Conservation (phyloP, 2,888 invertebrate genomes). For the Pristionchus mayeri region DNA sequence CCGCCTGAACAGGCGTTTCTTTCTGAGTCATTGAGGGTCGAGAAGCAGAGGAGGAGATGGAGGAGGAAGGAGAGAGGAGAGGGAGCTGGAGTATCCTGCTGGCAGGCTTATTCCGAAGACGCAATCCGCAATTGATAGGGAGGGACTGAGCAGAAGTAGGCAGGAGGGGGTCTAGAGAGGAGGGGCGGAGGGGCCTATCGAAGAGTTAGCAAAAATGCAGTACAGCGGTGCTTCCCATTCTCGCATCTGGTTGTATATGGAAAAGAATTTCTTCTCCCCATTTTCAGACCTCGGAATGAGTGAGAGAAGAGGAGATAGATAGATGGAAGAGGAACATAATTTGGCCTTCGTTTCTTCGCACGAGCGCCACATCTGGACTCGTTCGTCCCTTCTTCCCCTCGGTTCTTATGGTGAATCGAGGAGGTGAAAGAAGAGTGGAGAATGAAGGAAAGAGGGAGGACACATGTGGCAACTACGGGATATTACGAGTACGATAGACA, state of each 20-base stretch:
- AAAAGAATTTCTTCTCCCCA: no score
- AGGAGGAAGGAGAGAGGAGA: background rate
- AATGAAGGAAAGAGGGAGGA: background rate
- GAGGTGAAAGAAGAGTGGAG: slow-evolving; percentile 32
- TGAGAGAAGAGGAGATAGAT: no score
- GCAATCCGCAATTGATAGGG: slow-evolving; percentile 30
- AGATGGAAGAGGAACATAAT: no score
- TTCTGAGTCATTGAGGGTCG: slow-evolving; percentile 25
- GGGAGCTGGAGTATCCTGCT: background rate
- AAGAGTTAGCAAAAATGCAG: no score
- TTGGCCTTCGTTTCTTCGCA: slow-evolving; percentile 1
- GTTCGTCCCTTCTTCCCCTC: slow-evolving; percentile 14
- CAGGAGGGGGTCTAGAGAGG: background rate
- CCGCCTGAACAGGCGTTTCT: slow-evolving; percentile 32
- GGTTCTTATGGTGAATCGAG: slow-evolving; percentile 27
- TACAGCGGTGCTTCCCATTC: no score
- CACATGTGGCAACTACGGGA: slow-evolving; percentile 34
- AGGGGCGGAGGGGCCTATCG: background rate
- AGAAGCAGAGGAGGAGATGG: background rate
- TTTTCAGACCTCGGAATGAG: no score
- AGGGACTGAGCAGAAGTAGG: background rate
- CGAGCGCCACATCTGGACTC: background rate
- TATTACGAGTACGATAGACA: slow-evolving; percentile 3
- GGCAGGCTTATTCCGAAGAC: slow-evolving; percentile 31
- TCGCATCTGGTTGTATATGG: no score